A percentile compares a stretch with the other conserved stretches of the same genome.
These are phyloP conservation scores for Catostomus latipinnis DNA, from an alignment of 2,797 vertebrate species.

Conservation along the genomic window DNA sequence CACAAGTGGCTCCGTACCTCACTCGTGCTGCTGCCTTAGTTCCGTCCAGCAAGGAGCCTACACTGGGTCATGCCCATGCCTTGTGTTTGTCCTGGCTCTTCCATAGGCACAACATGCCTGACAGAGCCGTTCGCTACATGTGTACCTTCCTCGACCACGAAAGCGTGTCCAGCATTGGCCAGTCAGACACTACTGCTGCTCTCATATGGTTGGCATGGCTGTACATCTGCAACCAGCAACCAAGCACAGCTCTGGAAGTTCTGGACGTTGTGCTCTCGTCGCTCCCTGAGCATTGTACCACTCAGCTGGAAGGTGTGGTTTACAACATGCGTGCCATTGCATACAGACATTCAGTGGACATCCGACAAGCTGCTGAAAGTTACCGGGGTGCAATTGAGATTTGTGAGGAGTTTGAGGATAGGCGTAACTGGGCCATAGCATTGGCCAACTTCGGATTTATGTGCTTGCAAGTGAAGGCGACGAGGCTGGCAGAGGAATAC, in stretches of 20 bases:
- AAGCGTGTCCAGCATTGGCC: not conserved
- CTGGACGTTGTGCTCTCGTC: slow-evolving; percentile 75
- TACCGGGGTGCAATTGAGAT: slow-evolving; percentile 81
- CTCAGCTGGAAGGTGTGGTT: slow-evolving; percentile 79
- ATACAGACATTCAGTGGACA: slow-evolving; percentile 73
- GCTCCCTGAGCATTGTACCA: slow-evolving; percentile 71
- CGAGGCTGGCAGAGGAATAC: slow-evolving; percentile 78
- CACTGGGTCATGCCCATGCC: slow-evolving; percentile 71
- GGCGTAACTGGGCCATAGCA: slow-evolving; percentile 83
- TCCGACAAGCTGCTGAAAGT: slow-evolving; percentile 81
- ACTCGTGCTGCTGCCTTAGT: slow-evolving; percentile 69
- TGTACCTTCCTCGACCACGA: slow-evolving; percentile 63
- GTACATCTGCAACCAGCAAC: slow-evolving; percentile 75
- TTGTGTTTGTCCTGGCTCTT: slow-evolving; percentile 85
- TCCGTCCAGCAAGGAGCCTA: slow-evolving; percentile 29
- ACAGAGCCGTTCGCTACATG: slow-evolving; percentile 79
- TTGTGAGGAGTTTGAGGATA: slow-evolving; percentile 75
- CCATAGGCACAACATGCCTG: slow-evolving; percentile 75
- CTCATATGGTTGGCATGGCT: slow-evolving; percentile 88
- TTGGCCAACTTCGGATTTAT: slow-evolving; percentile 88
- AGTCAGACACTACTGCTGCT: slow-evolving; percentile 62
- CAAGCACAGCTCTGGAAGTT: slow-evolving; percentile 77
- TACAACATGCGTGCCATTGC: slow-evolving; percentile 87
- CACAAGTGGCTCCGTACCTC: slow-evolving; percentile 82
- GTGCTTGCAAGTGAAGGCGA: slow-evolving; percentile 79